These are phyloP conservation scores for Indri indri DNA, from an alignment of 2,113 vertebrate genomes.

Conservation along the genomic window DNA sequence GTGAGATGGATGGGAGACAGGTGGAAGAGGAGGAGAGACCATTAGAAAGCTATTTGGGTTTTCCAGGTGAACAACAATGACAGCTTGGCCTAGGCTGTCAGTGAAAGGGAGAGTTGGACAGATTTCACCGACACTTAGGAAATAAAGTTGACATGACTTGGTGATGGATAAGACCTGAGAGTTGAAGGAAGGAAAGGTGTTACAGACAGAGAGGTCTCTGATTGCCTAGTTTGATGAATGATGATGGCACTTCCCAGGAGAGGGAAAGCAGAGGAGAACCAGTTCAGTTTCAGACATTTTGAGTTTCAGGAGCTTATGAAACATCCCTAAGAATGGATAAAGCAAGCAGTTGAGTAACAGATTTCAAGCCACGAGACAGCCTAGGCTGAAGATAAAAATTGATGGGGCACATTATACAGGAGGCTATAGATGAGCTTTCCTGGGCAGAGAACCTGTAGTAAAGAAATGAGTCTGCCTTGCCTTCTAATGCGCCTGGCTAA, in stretches of 20 bases:
- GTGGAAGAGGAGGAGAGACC: not conserved
- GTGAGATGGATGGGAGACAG: not conserved
- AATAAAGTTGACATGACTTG: not conserved
- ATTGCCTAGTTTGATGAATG: rapidly evolving
- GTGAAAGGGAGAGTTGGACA: not conserved
- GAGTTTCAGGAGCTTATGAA: not conserved
- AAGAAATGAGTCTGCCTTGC: not conserved
- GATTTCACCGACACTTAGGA: not conserved
- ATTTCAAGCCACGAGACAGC: not conserved
- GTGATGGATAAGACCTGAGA: not conserved
- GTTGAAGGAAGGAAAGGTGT: not conserved
- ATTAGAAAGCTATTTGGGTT: not conserved
- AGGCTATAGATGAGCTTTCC: not conserved
- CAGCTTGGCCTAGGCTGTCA: not conserved
- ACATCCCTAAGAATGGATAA: not conserved
- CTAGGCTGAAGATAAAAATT: not conserved
- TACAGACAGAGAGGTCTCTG: not conserved
- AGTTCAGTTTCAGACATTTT: not conserved
- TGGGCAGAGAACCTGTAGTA: not conserved
- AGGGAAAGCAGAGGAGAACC: not conserved
- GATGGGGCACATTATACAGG: not conserved
- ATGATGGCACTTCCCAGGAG: not conserved
- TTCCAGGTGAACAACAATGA: not conserved
- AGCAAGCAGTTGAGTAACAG: not conserved
- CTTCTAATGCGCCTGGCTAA: not conserved